Evolutionary conservation across 35 echinoderm and acorn worm genomes (phyloP), one percentile per base, ranked within the genome.

Genomic region (Ophiothrix spiculata): DNA sequence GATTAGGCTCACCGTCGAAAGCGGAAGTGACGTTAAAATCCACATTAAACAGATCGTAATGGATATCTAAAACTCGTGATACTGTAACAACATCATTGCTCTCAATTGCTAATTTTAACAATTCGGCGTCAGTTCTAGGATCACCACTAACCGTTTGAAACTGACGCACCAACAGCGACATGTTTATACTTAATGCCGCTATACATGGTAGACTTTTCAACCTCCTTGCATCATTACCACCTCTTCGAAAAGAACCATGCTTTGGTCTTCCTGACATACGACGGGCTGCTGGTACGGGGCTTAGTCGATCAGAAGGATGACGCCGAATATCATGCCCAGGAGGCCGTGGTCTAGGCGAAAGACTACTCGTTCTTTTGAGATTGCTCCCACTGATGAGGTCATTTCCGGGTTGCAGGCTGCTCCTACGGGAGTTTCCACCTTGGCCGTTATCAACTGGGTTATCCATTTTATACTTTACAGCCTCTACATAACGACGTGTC

Each of bases 21-120:
- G 60, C 2, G 29, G 60, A 25, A 25, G 60, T 69, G 1, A 84
- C 54, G 54, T 84, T 37, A 60, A 64, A 84, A 64, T 84, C 63
- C 25, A 90, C 88, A 64, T 90, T 90, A 81, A 90, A 90, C 33
- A 90, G 56, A 33, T 83, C 81, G 33, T 77, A 90, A 83, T 90
- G 88, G 14, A 64, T 25, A 73, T 90, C 80, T 1, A 90, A 75
- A 34, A 90, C 81, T 23, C 81, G 56, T 29, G 88, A 74, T 15
- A 90, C 88, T 49, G 80, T 90, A 33, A 49, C 79, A 3, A 90
- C 81, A 64, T 90, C 81, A 56, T 90, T 90, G 31, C 81, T 84
- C 34, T 84, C 80, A 29, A 90, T 84, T 38, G 88, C 88, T n/a
- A 90, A 37, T 35, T 80, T 38, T 34, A 90, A 64, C 4, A 90